These are phyloP conservation scores for Sitophilus oryzae DNA, from an alignment of 1,140 invertebrate genomes.

Conservation along the genomic window DNA sequence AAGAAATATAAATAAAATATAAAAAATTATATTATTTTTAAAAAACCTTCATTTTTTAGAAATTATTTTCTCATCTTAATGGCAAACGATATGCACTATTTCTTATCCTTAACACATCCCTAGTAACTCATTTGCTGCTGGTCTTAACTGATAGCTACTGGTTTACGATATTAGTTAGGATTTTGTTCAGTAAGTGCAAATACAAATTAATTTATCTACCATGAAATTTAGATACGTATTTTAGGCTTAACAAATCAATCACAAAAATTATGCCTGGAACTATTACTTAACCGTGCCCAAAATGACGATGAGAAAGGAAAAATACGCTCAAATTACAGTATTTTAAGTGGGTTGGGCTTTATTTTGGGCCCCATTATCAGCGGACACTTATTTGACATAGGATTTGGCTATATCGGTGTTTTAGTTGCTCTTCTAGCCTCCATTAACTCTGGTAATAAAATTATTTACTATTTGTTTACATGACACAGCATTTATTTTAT, in stretches of 20 bases:
- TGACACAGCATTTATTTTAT: no score
- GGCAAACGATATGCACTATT: conserved; percentile 21
- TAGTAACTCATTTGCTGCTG: conserved; percentile 16
- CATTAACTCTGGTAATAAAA: conserved; percentile 10
- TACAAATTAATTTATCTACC: not conserved
- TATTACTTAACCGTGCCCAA: conserved; percentile 14
- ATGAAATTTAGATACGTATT: not conserved
- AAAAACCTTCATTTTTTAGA: conserved; percentile 10
- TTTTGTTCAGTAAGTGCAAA: conserved; percentile 17
- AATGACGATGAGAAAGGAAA: conserved; percentile 12
- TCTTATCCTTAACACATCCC: conserved; percentile 13
- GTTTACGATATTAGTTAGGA: conserved; percentile 22
- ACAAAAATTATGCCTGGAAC: conserved; percentile 12
- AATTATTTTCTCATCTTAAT: conserved; percentile 10
- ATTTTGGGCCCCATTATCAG: conserved; percentile 23
- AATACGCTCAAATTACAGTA: conserved; percentile 11
- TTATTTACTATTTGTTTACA: not conserved
- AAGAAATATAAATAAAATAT: not conserved
- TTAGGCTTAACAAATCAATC: conserved; percentile 20
- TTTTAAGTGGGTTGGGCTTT: conserved; percentile 20
- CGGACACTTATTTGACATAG: conserved; percentile 22
- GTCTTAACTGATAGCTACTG: conserved; percentile 18
- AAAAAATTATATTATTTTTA: not conserved
- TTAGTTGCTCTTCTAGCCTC: conserved; percentile 16
- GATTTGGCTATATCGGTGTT: conserved; percentile 16